Conservation (phyloP, 2,113 vertebrate genomes). For the Orcinus orca region DNA sequence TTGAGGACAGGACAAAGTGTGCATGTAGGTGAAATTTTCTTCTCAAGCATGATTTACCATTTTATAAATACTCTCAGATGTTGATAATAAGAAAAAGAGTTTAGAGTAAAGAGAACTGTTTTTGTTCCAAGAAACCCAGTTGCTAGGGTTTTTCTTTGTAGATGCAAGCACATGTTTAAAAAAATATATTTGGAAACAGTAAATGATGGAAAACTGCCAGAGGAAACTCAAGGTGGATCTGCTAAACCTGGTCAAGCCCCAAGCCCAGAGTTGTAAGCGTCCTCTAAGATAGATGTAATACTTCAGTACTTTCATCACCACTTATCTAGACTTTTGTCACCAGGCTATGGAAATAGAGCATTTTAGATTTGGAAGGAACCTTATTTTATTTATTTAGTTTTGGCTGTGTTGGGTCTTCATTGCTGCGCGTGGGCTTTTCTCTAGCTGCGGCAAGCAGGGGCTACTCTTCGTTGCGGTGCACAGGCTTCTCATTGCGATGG, state of each 20-base stretch:
- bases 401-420: no score
- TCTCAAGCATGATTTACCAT: neutral
- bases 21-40: neutral
- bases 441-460: no score
- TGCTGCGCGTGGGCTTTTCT: no score
- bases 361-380: neutral
- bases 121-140: constrained; percentile 3
- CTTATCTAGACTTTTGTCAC: constrained; percentile 6
- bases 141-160: constrained; percentile 2
- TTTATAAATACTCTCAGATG: neutral
- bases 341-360: neutral
- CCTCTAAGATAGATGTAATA: neutral
- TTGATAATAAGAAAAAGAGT: neutral
- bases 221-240: neutral
- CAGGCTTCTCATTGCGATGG: no score
- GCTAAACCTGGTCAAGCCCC: neutral
- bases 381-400: no score
- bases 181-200: neutral
- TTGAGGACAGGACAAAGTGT: neutral
- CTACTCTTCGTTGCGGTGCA: no score
- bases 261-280: neutral
- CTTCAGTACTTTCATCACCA: neutral
- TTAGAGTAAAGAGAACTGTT: neutral
- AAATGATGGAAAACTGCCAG: constrained; percentile 4
- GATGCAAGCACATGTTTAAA: neutral